phyloP scores from a whole-genome alignment of 2,113 vertebrate genomes.

The Fregata magnificens region DNA sequence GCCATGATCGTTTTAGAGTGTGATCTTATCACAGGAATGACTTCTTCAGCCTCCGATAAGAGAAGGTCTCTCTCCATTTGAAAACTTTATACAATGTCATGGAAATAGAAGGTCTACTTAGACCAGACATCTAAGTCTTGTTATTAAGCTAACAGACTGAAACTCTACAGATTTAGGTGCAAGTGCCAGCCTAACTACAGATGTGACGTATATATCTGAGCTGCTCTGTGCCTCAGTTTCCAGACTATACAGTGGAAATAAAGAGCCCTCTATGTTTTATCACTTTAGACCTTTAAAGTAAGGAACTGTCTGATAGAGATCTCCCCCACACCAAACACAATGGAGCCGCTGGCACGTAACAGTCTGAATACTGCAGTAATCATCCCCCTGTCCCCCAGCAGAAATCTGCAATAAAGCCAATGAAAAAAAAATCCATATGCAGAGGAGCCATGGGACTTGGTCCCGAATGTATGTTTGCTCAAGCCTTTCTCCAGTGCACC shows the following conservation, averaged over 20 bases:
- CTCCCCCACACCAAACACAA: background rate
- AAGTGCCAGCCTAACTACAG: background rate
- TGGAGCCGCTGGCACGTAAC: background rate
- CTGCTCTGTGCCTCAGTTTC: background rate
- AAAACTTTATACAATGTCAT: background rate
- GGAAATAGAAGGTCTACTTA: background rate
- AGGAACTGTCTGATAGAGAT: background rate
- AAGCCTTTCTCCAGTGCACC: background rate
- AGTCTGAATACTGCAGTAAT: background rate
- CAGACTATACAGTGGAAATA: background rate
- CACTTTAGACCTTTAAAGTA: background rate
- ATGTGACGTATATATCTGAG: background rate
- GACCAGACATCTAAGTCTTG: background rate
- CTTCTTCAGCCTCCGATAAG: background rate
- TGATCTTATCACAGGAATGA: background rate
- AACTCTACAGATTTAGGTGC: background rate
- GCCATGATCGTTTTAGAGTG: background rate
- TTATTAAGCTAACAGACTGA: background rate
- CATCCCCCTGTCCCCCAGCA: background rate
- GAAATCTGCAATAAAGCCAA: background rate
- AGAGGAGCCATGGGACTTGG: background rate
- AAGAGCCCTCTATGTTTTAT: background rate
- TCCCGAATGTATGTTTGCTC: background rate
- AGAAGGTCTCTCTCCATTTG: background rate
- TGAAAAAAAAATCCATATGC: background rate